phyloP scores from a whole-genome alignment of 2,888 invertebrate genomes.

The Plagodis dolabraria region DNA sequence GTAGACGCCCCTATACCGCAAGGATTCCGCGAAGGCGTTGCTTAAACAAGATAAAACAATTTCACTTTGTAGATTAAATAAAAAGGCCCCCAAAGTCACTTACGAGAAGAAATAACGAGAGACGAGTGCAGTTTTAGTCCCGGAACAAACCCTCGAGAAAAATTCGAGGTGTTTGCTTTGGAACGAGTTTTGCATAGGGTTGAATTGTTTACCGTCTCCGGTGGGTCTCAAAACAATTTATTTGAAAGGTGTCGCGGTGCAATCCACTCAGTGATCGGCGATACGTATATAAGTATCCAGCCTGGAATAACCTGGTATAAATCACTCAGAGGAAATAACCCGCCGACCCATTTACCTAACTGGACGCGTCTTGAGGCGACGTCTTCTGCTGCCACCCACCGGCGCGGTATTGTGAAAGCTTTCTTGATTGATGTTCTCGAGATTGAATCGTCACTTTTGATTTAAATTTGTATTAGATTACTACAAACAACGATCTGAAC shows the following conservation, averaged over 20 bases:
- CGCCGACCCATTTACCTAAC: slow-evolving; percentile 65
- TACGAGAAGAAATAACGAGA: slow-evolving; percentile 51
- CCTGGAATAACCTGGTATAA: slow-evolving; percentile 69
- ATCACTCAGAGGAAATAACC: slow-evolving; percentile 72
- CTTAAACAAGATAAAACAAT: slow-evolving; percentile 54
- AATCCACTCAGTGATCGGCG: slow-evolving; percentile 77
- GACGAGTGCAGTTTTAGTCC: slow-evolving; percentile 67
- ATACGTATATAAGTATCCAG: slow-evolving; percentile 66
- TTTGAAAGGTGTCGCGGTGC: slow-evolving; percentile 82
- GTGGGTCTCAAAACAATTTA: slow-evolving; percentile 81
- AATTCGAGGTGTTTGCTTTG: slow-evolving; percentile 72
- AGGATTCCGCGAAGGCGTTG: slow-evolving; percentile 38
- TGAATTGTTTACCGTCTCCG: slow-evolving; percentile 76
- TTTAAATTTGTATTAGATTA: slow-evolving; percentile 17
- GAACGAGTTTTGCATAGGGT: slow-evolving; percentile 75
- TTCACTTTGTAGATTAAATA: slow-evolving; percentile 67
- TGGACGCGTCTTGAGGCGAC: slow-evolving; percentile 63
- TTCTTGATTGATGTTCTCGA: slow-evolving; percentile 45
- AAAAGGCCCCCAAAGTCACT: slow-evolving; percentile 62
- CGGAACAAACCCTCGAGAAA: slow-evolving; percentile 60
- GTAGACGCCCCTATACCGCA: slow-evolving; percentile 28
- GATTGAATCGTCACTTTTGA: slow-evolving; percentile 38
- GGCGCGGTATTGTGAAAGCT: slow-evolving; percentile 57
- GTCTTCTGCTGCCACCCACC: slow-evolving; percentile 42
- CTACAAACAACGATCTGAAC: slow-evolving; percentile 10